Evolutionary conservation across 2,113 vertebrate species (phyloP), one percentile per base, ranked within the genome.

Genomic region (Tichodroma muraria): DNA sequence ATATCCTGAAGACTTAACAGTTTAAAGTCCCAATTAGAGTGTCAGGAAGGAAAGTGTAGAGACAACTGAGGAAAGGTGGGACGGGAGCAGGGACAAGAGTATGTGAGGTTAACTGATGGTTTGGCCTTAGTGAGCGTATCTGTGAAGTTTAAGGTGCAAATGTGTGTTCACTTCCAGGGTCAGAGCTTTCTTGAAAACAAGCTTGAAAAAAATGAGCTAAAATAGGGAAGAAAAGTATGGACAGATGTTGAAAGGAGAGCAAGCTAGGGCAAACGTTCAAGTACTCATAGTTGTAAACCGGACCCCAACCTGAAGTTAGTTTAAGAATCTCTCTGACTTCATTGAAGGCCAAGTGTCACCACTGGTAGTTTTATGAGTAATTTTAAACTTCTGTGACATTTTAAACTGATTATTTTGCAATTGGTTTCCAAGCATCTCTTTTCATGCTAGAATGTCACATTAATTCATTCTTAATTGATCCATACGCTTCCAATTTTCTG

Each of bases 381-480:
- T 88, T 93, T 95, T 77, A 60, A 89, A 95, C 53, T 49, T 94
- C 84, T 70, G 52, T 93, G 92, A 91, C 93, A 94, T 89, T 97
- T 97, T 83, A 95, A 94, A 95, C 73, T 88, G 77, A 96, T 94
- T 96, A 90, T 93, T 97, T 95, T 97, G 86, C 85, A 96, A 54
- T 11, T 65, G 61, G 89, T 94, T 98, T 93, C 89, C 30, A 42
- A 94, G 89, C 56, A 94, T 94, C 88, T 88, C 83, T 96, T 92
- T 83, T 95, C 95, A 81, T 91, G 93, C 84, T 96, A 87, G 95
- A 97, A 97, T 91, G 93, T 97, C 95, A 96, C 91, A 93, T 96
- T 97, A 97, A 98, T 97, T 97, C 89, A 81, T 95, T 97, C 95
- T 96, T 97, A 98, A 97, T 95, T 96, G 96, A 97, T 95, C 89